Evolutionary conservation across 2,113 vertebrate genomes (phyloP).

Genomic region (Zosterops pallidus): DNA sequence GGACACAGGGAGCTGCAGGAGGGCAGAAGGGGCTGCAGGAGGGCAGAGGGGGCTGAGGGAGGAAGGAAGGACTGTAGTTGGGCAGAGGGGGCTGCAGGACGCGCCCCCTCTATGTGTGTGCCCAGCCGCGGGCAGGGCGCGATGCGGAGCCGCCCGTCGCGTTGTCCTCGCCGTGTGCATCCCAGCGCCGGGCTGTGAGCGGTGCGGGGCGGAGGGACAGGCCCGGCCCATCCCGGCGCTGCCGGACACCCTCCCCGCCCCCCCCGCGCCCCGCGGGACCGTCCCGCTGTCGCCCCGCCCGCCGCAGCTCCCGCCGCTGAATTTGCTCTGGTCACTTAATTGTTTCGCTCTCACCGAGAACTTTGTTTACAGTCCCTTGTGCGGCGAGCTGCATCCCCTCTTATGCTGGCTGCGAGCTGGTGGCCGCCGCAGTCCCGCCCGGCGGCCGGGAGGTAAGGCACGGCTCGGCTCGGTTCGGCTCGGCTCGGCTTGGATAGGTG

Average conservation of each 20-base stretch:
- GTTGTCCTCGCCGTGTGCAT: background rate
- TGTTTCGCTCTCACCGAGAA: constrained; percentile 42
- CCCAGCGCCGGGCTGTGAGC: background rate
- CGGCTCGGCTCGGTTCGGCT: background rate
- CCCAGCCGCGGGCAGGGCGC: background rate
- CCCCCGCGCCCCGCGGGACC: background rate
- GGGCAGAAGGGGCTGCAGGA: background rate
- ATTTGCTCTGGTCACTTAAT: constrained; percentile 74
- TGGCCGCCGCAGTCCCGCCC: constrained; percentile 54
- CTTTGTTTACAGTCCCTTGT: constrained; percentile 75
- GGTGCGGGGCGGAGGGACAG: background rate
- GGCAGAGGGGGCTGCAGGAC: no score
- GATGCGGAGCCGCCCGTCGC: background rate
- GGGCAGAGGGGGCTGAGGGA: background rate
- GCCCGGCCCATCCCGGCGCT: background rate
- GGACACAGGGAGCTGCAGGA: background rate
- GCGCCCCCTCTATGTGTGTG: background rate
- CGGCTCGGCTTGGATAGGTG: background rate
- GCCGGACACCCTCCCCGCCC: background rate
- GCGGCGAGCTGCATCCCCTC: constrained; percentile 51
- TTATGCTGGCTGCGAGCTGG: background rate
- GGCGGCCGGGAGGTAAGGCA: constrained; percentile 74
- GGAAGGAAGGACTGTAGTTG: background rate
- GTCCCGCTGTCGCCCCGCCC: background rate
- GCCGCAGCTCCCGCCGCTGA: constrained; percentile 30